Percentiles rank a stretch among this genome's conserved stretches.
These are phyloP conservation scores for Basileuterus tristriatus DNA, from an alignment of 2,797 vertebrate genomes.

Conservation along the genomic window DNA sequence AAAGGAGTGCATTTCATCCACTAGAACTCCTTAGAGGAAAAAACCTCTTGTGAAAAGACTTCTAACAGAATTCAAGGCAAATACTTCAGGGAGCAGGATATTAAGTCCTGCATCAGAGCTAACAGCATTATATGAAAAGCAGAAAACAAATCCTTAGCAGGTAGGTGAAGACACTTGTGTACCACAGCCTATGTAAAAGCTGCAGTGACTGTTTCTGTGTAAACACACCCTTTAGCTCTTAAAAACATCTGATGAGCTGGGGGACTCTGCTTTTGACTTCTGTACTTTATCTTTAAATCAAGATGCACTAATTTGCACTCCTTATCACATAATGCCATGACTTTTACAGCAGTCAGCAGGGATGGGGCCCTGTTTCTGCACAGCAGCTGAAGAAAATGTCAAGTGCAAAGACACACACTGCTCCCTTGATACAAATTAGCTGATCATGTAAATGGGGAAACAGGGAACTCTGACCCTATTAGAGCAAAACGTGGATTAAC, in stretches of 20 bases:
- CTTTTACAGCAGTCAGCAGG: not conserved
- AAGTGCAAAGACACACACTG: not conserved
- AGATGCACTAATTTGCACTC: not conserved
- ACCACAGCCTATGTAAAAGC: not conserved
- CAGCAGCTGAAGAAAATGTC: constrained; percentile 27
- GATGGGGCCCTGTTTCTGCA: not conserved
- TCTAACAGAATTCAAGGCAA: not conserved
- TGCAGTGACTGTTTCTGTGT: not conserved
- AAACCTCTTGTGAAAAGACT: not conserved
- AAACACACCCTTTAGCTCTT: not conserved
- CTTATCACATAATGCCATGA: not conserved
- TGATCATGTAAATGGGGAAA: not conserved
- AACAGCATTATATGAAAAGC: not conserved
- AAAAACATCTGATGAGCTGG: not conserved
- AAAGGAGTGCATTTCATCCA: not conserved
- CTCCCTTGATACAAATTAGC: not conserved
- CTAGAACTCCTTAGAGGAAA: not conserved
- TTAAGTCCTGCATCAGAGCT: not conserved
- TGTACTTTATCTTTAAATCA: not conserved
- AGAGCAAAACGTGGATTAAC: constrained; percentile 1
- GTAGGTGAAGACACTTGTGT: not conserved
- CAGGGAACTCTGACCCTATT: not conserved
- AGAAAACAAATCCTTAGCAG: not conserved
- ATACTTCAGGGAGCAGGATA: not conserved
- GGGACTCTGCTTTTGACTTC: not conserved